Evolutionary conservation across 2,797 vertebrate species (phyloP).

Genomic region (Crocidura indochinensis): DNA sequence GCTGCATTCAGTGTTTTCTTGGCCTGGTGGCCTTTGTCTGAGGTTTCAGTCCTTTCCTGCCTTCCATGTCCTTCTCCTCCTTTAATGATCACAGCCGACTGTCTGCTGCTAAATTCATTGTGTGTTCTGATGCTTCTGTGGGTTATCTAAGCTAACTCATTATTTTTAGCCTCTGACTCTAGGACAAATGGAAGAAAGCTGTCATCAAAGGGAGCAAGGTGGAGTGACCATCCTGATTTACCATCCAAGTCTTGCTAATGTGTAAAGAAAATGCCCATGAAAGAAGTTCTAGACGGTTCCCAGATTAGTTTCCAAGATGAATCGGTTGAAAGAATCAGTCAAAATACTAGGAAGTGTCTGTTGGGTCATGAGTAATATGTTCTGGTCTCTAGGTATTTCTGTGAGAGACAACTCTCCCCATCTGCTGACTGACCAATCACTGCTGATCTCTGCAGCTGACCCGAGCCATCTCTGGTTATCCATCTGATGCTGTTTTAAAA

Average conservation of each 20-base stretch:
- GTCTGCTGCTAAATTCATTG: slow-evolving; percentile 8
- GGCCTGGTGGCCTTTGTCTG: background rate
- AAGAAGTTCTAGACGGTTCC: slow-evolving; percentile 41
- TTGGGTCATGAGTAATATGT: slow-evolving; percentile 9
- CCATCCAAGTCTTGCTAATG: slow-evolving; percentile 28
- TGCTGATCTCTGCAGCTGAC: background rate
- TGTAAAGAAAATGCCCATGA: slow-evolving; percentile 38
- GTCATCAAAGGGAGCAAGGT: background rate
- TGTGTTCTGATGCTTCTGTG: background rate
- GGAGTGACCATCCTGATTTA: slow-evolving; percentile 10
- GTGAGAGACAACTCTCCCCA: background rate
- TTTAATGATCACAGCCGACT: background rate
- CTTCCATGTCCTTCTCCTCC: background rate
- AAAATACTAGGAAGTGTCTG: slow-evolving; percentile 48
- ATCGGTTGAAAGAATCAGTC: slow-evolving; percentile 53
- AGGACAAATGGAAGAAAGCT: slow-evolving; percentile 25
- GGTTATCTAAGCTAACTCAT: background rate
- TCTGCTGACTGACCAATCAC: background rate
- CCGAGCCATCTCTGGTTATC: background rate
- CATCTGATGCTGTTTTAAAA: background rate
- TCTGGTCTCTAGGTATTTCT: slow-evolving; percentile 19
- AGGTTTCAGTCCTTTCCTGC: background rate
- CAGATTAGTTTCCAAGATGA: slow-evolving; percentile 63
- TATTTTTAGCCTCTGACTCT: background rate
- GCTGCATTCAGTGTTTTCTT: background rate